Evolutionary conservation across 2,797 vertebrate genomes (phyloP).

Genomic region (Sitta carolinensis): DNA sequence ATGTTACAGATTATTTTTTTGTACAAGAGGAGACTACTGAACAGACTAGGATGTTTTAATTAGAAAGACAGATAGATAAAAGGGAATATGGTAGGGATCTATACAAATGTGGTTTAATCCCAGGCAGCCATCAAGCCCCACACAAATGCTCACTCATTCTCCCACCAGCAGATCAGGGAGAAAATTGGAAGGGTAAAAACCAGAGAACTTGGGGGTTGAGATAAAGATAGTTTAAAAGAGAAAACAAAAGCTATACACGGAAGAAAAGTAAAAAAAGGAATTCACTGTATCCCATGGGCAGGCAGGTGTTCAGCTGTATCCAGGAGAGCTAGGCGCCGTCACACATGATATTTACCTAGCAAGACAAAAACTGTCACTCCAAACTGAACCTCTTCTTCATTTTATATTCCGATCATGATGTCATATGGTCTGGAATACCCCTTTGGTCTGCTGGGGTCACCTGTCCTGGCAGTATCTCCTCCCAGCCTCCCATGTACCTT

Average conservation of each 20-base stretch:
- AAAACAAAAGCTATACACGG: neutral
- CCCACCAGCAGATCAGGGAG: neutral
- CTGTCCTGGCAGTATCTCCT: neutral
- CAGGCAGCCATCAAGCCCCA: neutral
- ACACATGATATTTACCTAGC: neutral
- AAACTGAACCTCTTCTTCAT: neutral
- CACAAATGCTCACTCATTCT: accelerated
- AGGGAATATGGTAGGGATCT: neutral
- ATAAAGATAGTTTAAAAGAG: neutral
- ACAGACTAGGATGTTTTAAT: neutral
- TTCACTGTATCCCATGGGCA: neutral
- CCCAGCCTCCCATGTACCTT: accelerated
- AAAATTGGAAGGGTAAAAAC: neutral
- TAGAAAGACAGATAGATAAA: neutral
- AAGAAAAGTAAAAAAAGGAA: neutral
- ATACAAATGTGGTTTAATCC: neutral
- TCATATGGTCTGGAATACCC: neutral
- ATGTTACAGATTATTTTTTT: neutral
- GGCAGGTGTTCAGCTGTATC: neutral
- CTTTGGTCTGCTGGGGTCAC: neutral
- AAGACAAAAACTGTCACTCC: neutral
- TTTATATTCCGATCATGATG: neutral
- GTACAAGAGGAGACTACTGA: neutral
- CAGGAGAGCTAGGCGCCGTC: neutral
- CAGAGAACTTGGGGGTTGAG: neutral